Evolutionary conservation across 2,888 invertebrate genomes (phyloP).

Genomic region (Euzetes globulus): DNA sequence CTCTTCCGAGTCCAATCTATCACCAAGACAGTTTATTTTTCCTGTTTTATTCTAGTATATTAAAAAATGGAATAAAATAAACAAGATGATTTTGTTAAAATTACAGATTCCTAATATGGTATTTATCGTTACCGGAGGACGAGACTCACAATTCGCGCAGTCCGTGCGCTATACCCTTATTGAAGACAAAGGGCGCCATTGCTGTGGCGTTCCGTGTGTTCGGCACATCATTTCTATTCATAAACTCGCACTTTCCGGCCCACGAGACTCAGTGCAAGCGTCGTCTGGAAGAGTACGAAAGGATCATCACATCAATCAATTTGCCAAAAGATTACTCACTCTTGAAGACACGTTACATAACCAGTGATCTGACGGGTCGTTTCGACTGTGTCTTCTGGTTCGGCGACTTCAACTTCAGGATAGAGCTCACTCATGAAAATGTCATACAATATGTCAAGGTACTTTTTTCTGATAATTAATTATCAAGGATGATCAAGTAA

Average conservation of each 20-base stretch:
- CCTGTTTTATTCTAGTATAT: no score
- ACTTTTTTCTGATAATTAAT: no score
- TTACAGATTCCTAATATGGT: constrained; percentile 67
- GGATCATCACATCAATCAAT: constrained; percentile 5
- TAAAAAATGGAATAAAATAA: no score
- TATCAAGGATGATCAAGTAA: no score
- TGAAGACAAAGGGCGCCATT: constrained; percentile 7
- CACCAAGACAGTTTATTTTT: no score
- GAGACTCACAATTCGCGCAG: constrained; percentile 77
- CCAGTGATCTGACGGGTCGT: not conserved
- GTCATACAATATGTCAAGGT: not conserved
- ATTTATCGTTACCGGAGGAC: constrained; percentile 84
- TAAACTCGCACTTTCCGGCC: constrained; percentile 1
- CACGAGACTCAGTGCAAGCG: not conserved
- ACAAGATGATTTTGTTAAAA: no score
- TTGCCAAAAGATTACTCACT: constrained; percentile 13
- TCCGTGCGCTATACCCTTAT: constrained; percentile 51
- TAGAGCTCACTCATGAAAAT: not conserved
- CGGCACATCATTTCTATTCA: constrained; percentile 11
- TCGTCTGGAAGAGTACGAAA: not conserved
- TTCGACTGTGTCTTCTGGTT: constrained; percentile 20
- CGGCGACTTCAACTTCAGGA: constrained; percentile 12
- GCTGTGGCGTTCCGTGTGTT: not conserved
- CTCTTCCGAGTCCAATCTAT: no score
- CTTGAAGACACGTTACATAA: constrained; percentile 1